Base-by-base conservation (phyloP, 2,113 vertebrate species). In the Melanotaenia duboulayi region DNA sequence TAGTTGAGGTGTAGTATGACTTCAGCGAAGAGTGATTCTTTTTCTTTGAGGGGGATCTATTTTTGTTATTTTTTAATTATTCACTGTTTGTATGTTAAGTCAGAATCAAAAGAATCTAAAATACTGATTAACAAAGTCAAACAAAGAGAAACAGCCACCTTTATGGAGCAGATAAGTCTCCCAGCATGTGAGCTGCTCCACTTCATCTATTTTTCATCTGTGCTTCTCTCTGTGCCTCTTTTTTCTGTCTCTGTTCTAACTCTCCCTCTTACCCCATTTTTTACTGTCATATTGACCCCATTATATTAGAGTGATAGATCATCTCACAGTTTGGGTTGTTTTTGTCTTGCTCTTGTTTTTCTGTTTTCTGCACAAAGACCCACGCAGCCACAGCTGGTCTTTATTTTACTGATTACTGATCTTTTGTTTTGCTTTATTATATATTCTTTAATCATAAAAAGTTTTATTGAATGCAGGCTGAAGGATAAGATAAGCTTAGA, bases 131-230 rank as follows among this genome's bases (percentile, higher is more conserved):
- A 69, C 59, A 74, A 76, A 73, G 40, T 59, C 42, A 63, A 54
- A 86, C 74, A 74, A 88, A 80, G 82, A 55, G 59, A 85, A 80
- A 74, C 61, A 9, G 65, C 61, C 68, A 86, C 62, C 73, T 83
- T 84, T 69, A 79, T 71, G 64, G 71, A 87, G 83, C 80, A 60
- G 80, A 89, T 87, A 80, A 87, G 80, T 81, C 77, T 79, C 91
- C 37, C 88, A 83, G 88, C 80, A n/a, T 85, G 87, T 81, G 78
- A 78, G 81, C 80, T 83, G 84, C 76, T 74, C 84, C 71, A 65
- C 85, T 87, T 90, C 86, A 91, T 90, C 72, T 85, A 88, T 90
- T 85, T 87, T 87, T 87, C 71, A 85, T 89, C 72, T 57, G 48
- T 57, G 25, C 51, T 58, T 56, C 44, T 16, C 59, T 59, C 55